Evolutionary conservation across 2,888 invertebrate genomes (phyloP).

Genomic region (Danaus chrysippus): DNA sequence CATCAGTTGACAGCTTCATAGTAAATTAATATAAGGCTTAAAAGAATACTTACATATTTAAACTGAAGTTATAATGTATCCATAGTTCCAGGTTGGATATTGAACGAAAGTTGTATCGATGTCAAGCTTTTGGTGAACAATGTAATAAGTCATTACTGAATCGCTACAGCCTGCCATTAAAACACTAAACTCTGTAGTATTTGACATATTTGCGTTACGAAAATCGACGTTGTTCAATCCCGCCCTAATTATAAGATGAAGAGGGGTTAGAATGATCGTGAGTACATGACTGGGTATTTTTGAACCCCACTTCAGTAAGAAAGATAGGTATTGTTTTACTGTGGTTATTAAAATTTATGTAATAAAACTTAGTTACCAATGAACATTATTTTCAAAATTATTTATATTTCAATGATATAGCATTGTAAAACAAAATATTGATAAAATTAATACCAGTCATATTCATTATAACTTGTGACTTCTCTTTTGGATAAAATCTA

Average conservation of each 20-base stretch:
- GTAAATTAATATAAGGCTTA: too few relatives aligned
- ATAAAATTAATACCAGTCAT: too few relatives aligned
- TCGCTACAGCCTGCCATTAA: not conserved
- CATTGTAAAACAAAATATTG: too few relatives aligned
- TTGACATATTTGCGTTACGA: slow-evolving; percentile 1
- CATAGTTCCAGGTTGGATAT: too few relatives aligned
- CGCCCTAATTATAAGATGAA: slow-evolving; percentile 69
- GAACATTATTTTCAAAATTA: slow-evolving; percentile 16
- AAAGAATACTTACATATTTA: too few relatives aligned
- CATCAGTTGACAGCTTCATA: too few relatives aligned
- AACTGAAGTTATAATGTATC: too few relatives aligned
- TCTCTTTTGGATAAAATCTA: too few relatives aligned
- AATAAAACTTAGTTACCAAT: slow-evolving; percentile 13
- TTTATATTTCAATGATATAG: slow-evolving; percentile 7
- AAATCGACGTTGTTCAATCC: slow-evolving; percentile 13
- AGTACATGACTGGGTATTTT: slow-evolving; percentile 60
- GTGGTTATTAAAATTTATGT: slow-evolving; percentile 32
- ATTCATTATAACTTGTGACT: too few relatives aligned
- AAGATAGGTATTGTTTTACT: slow-evolving; percentile 39
- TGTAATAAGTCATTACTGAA: not conserved
- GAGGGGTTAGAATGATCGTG: slow-evolving; percentile 67
- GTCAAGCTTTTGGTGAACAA: not conserved
- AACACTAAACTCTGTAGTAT: slow-evolving; percentile 1
- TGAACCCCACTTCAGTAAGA: slow-evolving; percentile 36
- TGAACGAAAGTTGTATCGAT: too few relatives aligned